phyloP scores from a whole-genome alignment of 2,888 invertebrate species.

The Linnaemya vulpina region DNA sequence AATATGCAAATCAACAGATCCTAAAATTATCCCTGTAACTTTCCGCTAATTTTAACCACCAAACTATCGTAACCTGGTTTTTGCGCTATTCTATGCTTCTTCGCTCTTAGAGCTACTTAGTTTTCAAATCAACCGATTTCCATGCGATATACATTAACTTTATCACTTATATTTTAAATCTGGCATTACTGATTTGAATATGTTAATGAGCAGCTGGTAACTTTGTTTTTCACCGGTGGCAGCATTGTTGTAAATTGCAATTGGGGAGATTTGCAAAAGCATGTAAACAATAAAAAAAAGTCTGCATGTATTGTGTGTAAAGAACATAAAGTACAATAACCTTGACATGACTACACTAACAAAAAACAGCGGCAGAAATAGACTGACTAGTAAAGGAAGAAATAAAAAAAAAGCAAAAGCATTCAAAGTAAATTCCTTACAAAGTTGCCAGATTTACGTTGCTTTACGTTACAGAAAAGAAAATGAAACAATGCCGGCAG shows the following conservation, averaged over 20 bases:
- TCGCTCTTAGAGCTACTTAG: too few relatives aligned
- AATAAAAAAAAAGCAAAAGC: constrained; percentile 24
- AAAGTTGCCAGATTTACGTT: constrained; percentile 52
- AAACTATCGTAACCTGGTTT: too few relatives aligned
- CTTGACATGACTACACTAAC: constrained; percentile 67
- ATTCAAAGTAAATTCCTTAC: constrained; percentile 19
- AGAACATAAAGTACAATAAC: constrained; percentile 69
- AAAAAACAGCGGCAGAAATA: constrained; percentile 30
- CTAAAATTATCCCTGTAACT: too few relatives aligned
- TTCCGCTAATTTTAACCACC: too few relatives aligned
- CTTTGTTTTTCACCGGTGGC: background rate
- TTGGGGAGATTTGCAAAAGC: constrained; percentile 6
- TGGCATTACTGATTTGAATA: background rate
- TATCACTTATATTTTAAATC: too few relatives aligned
- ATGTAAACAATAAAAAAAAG: constrained; percentile 12
- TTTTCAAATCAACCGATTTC: too few relatives aligned
- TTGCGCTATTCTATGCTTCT: too few relatives aligned
- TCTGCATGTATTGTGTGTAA: constrained; percentile 1
- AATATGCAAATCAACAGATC: too few relatives aligned
- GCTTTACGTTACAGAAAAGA: constrained; percentile 1
- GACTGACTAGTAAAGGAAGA: constrained; percentile 34
- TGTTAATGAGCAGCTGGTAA: background rate
- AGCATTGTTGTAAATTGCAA: background rate
- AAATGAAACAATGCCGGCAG: constrained; percentile 24
- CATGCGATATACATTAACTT: too few relatives aligned